Conservation (phyloP, 2,797 vertebrate genomes). For the Poecile montanus region DNA sequence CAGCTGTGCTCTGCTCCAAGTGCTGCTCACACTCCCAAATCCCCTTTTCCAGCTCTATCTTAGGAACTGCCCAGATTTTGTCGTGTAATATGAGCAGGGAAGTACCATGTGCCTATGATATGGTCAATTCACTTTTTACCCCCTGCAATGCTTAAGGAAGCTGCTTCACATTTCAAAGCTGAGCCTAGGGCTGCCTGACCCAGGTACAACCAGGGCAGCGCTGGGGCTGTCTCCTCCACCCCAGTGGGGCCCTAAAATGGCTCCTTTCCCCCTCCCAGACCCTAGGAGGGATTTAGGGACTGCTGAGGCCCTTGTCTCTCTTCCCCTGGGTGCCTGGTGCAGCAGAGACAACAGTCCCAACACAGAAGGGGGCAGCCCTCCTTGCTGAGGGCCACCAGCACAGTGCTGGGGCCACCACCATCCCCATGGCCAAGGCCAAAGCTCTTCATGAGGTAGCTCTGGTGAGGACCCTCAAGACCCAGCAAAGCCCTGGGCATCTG, state of each 20-base stretch:
- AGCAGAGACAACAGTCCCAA: neutral
- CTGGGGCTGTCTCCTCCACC: neutral
- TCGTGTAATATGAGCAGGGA: slow-evolving; percentile 76
- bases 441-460: neutral
- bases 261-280: neutral
- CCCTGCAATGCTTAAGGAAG: slow-evolving; percentile 52
- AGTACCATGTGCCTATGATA: slow-evolving; percentile 74
- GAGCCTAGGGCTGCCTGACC: neutral
- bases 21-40: slow-evolving; percentile 54
- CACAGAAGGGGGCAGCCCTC: neutral
- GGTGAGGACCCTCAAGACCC: neutral
- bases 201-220: neutral
- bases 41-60: slow-evolving; percentile 48
- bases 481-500: neutral
- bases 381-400: neutral
- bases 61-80: slow-evolving; percentile 73
- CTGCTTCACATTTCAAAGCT: slow-evolving; percentile 55
- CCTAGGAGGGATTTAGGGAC: neutral
- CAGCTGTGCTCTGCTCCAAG: slow-evolving; percentile 57
- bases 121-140: slow-evolving; percentile 68
- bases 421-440: neutral
- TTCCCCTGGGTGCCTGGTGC: rapidly evolving
- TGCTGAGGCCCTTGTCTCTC: neutral
- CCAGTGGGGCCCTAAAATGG: neutral
- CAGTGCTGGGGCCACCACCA: neutral